These are phyloP conservation scores for Sceliomorpha sp. DNA, from an alignment of 2,888 invertebrate species.

Conservation along the genomic window DNA sequence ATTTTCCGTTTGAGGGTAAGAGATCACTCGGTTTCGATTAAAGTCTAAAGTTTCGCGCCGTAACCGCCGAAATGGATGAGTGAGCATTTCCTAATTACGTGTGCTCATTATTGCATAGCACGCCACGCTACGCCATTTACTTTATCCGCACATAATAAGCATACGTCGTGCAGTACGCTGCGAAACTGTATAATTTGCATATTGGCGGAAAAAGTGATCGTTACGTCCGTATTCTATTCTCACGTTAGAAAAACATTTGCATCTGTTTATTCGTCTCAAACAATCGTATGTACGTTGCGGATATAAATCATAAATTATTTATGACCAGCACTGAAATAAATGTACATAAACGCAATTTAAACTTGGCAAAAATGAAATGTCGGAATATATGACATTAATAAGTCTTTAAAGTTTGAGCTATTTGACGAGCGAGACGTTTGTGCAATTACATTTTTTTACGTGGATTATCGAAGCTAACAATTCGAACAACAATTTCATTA, in stretches of 20 bases:
- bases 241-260: constrained; percentile 15
- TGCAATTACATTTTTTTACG: no score
- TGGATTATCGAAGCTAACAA: no score
- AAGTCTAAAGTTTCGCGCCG: background rate
- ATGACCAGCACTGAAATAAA: no score
- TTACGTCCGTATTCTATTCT: constrained; percentile 3
- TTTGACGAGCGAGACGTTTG: no score
- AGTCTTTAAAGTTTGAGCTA: no score
- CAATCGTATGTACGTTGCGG: no score
- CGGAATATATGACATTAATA: no score
- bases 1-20: constrained; percentile 48
- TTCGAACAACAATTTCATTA: no score
- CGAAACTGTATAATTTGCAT: constrained; percentile 8
- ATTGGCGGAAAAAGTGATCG: constrained; percentile 32
- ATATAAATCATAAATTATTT: no score
- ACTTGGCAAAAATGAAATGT: no score
- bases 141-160: constrained; percentile 39
- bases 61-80: constrained; percentile 2
- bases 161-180: constrained; percentile 2
- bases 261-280: background rate
- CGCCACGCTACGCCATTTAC: constrained; percentile 31
- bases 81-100: constrained; percentile 30
- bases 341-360: no score
- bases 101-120: constrained; percentile 30
- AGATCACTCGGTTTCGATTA: constrained; percentile 24